phyloP scores from a whole-genome alignment of 2,113 vertebrate species.

The Eurypyga helias region DNA sequence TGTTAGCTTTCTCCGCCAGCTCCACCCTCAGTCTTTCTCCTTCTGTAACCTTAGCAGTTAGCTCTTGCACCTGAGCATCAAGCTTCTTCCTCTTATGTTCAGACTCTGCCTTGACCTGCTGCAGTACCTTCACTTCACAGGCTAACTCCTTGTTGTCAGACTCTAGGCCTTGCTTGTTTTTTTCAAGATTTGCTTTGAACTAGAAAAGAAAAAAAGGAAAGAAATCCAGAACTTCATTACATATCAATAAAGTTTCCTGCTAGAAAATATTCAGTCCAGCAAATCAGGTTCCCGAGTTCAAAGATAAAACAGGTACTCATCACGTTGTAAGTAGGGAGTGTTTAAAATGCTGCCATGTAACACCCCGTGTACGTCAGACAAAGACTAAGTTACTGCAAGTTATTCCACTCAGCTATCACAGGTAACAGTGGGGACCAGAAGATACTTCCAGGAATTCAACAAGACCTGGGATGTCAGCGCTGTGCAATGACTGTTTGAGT shows the following conservation, averaged over 20 bases:
- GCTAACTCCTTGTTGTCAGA: slow-evolving; percentile 93
- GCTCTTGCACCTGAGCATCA: slow-evolving; percentile 91
- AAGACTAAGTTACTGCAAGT: too few relatives aligned
- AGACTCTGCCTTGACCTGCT: slow-evolving; percentile 90
- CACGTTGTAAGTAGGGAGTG: background rate
- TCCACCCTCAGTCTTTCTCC: slow-evolving; percentile 87
- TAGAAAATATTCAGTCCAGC: background rate
- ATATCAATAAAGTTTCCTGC: background rate
- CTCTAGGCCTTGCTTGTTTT: slow-evolving; percentile 95
- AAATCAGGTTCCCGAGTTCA: background rate
- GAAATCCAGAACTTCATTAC: background rate
- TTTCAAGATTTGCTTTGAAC: slow-evolving; percentile 95
- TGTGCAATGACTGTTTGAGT: background rate
- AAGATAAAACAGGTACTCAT: background rate
- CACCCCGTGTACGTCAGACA: background rate
- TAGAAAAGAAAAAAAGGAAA: slow-evolving; percentile 36
- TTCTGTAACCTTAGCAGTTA: slow-evolving; percentile 85
- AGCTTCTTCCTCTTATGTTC: slow-evolving; percentile 96
- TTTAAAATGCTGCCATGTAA: background rate
- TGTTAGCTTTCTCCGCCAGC: slow-evolving; percentile 87
- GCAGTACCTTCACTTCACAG: slow-evolving; percentile 90
- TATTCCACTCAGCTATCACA: background rate
- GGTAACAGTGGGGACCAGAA: background rate
- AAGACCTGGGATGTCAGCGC: background rate
- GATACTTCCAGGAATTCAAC: background rate